Conservation (phyloP, 2,797 vertebrate species). For the Sarcoramphus papa region DNA sequence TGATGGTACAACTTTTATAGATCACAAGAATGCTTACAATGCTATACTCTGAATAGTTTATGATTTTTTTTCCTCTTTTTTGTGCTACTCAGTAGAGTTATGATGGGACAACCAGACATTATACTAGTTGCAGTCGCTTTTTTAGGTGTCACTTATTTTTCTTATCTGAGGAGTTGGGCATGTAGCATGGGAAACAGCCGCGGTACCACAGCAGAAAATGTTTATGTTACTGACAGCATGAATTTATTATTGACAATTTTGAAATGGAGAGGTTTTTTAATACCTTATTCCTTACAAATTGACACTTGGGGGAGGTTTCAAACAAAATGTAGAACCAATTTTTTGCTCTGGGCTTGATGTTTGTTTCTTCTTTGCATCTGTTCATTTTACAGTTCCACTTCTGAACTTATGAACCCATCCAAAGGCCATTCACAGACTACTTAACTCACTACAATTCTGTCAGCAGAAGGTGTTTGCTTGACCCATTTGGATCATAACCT, state of each 20-base stretch:
- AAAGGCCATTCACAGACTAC: not conserved
- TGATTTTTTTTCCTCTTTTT: not conserved
- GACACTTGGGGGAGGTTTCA: not conserved
- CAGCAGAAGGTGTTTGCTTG: not conserved
- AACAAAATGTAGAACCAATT: not conserved
- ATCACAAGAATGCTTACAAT: not conserved
- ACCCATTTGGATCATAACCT: not conserved
- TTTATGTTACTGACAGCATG: not conserved
- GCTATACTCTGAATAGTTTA: not conserved
- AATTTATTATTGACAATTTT: not conserved
- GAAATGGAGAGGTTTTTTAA: not conserved
- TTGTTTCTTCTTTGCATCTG: not conserved
- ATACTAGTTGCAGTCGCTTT: accelerated
- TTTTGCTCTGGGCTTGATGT: not conserved
- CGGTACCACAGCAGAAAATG: not conserved
- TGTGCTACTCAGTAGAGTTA: not conserved
- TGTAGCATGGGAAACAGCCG: not conserved
- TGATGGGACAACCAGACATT: not conserved
- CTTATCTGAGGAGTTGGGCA: not conserved
- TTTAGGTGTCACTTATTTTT: not conserved
- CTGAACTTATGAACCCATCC: not conserved
- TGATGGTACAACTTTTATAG: not conserved
- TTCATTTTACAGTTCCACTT: not conserved
- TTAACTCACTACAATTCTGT: not conserved
- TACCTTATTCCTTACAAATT: not conserved